Evolutionary conservation across 1,140 invertebrate species (phyloP).

Genomic region (Carposina sasakii): DNA sequence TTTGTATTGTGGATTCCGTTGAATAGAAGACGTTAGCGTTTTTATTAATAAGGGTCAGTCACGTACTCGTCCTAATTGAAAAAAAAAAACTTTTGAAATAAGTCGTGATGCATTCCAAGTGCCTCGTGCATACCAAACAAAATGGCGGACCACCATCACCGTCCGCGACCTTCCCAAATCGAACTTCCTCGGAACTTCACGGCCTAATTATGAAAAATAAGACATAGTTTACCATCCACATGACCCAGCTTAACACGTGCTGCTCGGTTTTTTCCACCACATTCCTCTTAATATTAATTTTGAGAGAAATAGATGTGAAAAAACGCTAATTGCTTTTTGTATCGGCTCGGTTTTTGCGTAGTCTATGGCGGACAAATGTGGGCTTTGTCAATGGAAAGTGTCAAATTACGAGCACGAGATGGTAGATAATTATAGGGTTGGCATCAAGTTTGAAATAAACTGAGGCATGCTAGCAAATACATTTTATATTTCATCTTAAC

Average conservation of each 20-base stretch:
- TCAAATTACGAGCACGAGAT: conserved; percentile 70
- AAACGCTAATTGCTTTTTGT: conserved; percentile 71
- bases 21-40: too few relatives aligned
- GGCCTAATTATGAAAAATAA: conserved; percentile 69
- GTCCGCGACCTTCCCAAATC: too few relatives aligned
- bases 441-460: too few relatives aligned
- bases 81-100: too few relatives aligned
- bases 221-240: conserved; percentile 56
- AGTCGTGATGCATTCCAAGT: too few relatives aligned
- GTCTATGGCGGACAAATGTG: conserved; percentile 59
- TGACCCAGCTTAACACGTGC: conserved; percentile 63
- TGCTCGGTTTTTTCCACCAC: conserved; percentile 38
- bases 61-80: too few relatives aligned
- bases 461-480: too few relatives aligned
- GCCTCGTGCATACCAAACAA: too few relatives aligned
- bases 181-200: conserved; percentile 39
- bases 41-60: too few relatives aligned
- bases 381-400: conserved; percentile 69
- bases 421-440: conserved; percentile 58
- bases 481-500: too few relatives aligned
- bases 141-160: too few relatives aligned
- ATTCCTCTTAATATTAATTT: conserved; percentile 69
- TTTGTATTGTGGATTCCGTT: too few relatives aligned
- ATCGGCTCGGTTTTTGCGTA: conserved; percentile 51
- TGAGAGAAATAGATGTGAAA: conserved; percentile 45